Conservation (phyloP, 2,797 vertebrate species). For the Chiropotes sagulatus region DNA sequence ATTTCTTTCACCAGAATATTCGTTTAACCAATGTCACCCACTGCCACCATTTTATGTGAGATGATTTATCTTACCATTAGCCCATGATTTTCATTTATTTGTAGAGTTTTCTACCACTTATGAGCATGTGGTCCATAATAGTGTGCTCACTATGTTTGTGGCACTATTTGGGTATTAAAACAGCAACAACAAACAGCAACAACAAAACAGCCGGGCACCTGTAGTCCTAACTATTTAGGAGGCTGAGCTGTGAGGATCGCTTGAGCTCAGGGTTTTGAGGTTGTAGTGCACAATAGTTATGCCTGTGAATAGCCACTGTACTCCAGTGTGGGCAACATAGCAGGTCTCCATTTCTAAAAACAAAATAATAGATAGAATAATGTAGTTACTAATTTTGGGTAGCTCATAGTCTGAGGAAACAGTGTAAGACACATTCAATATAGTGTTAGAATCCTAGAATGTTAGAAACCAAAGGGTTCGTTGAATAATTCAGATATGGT, state of each 20-base stretch:
- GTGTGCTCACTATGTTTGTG: background rate
- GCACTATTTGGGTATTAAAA: background rate
- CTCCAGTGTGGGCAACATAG: background rate
- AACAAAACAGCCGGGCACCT: background rate
- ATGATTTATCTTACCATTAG: background rate
- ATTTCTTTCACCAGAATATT: background rate
- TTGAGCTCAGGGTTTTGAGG: background rate
- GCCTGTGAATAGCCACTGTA: background rate
- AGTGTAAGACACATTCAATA: background rate
- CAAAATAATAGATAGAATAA: background rate
- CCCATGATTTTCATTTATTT: background rate
- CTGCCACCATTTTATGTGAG: background rate
- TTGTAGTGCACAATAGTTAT: background rate
- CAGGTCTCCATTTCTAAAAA: background rate
- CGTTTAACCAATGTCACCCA: background rate
- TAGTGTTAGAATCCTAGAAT: background rate
- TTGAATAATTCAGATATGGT: background rate
- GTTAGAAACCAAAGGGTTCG: background rate
- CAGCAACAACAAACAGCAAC: background rate
- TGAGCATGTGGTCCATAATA: background rate
- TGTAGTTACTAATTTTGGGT: slow-evolving; percentile 13
- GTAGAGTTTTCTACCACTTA: background rate
- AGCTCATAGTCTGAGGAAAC: background rate
- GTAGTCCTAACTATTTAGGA: background rate
- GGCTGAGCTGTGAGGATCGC: background rate